Percentiles rank a stretch among this genome's conserved stretches.
phyloP scores from a whole-genome alignment of 2,888 invertebrate species.

The Aphidoletes aphidimyza region DNA sequence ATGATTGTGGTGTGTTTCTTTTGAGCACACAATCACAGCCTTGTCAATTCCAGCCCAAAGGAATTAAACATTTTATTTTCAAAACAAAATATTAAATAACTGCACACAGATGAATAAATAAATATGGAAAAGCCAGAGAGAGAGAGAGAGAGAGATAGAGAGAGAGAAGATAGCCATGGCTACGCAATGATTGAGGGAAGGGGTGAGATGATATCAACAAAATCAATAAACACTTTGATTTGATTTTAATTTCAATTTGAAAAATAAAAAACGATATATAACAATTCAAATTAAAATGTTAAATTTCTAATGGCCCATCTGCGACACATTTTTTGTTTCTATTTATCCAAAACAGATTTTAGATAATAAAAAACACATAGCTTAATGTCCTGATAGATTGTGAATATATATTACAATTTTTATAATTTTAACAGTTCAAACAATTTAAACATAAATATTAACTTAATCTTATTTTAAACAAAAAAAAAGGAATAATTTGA shows the following conservation, averaged over 20 bases:
- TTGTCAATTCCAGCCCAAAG: slow-evolving; percentile 42
- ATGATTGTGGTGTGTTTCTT: neutral
- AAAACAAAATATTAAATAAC: neutral
- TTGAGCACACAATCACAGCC: slow-evolving; percentile 4
- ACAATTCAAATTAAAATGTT: neutral
- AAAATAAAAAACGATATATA: neutral
- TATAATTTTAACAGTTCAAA: slow-evolving; percentile 26
- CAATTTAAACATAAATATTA: neutral
- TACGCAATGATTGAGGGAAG: too few relatives aligned
- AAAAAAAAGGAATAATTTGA: too few relatives aligned
- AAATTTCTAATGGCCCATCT: neutral
- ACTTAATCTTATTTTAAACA: neutral
- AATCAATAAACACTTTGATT: too few relatives aligned
- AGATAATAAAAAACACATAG: neutral
- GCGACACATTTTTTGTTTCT: neutral
- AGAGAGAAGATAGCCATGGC: neutral
- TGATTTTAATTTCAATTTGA: neutral
- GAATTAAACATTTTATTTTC: slow-evolving; percentile 18
- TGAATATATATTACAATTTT: slow-evolving; percentile 19
- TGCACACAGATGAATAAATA: neutral
- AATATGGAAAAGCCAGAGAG: neutral
- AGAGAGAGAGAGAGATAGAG: neutral
- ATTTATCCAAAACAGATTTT: neutral
- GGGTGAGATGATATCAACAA: too few relatives aligned
- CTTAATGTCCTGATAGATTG: neutral